Evolutionary conservation across 2,797 vertebrate species (phyloP).

Genomic region (Ficedula albicollis): DNA sequence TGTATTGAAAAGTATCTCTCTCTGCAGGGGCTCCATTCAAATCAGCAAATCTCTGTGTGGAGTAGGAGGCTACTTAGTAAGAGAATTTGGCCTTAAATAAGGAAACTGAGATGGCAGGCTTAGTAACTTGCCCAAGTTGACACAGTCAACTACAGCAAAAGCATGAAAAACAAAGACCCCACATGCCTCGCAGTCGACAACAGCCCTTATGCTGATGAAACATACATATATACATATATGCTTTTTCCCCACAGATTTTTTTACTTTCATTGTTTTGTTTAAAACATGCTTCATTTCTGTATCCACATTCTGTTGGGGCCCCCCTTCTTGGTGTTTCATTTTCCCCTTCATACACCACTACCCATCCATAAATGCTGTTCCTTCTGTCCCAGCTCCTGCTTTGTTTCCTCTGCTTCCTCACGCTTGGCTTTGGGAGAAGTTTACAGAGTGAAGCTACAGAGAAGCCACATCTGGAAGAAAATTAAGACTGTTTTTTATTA

Average conservation of each 20-base stretch:
- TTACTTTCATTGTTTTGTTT: background rate
- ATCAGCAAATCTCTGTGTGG: slow-evolving; percentile 56
- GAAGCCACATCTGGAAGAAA: background rate
- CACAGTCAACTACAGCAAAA: slow-evolving; percentile 1
- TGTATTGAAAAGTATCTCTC: slow-evolving; percentile 65
- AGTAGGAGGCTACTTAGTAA: slow-evolving; percentile 63
- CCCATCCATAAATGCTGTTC: background rate
- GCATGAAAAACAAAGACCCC: slow-evolving; percentile 20
- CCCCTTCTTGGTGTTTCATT: background rate
- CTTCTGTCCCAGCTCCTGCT: background rate
- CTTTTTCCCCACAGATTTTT: background rate
- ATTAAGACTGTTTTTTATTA: background rate
- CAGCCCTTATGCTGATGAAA: background rate
- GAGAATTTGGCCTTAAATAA: slow-evolving; percentile 63
- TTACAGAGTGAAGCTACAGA: background rate
- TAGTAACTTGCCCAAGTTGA: slow-evolving; percentile 24
- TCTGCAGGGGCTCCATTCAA: slow-evolving; percentile 59
- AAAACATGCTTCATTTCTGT: background rate
- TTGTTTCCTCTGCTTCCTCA: background rate
- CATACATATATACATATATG: background rate
- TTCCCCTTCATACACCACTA: background rate
- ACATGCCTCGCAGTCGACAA: background rate
- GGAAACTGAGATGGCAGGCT: slow-evolving; percentile 41
- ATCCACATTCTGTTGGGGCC: background rate
- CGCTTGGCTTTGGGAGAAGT: background rate